phyloP scores from a whole-genome alignment of 2,888 invertebrate genomes.

The Heliothis peltigera region DNA sequence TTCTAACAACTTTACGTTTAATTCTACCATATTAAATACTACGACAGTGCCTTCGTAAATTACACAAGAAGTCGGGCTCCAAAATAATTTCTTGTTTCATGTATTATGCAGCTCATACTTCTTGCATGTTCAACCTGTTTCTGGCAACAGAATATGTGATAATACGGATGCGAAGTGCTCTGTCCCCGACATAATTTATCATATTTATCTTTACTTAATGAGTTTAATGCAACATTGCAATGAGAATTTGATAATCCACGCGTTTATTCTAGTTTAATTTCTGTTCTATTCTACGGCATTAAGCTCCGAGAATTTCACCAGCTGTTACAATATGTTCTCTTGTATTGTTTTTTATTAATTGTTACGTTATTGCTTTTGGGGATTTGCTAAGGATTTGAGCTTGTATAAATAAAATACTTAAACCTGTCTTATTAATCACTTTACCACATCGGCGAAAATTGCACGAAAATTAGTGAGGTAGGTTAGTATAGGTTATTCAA shows the following conservation, averaged over 20 bases:
- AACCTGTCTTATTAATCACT: too few relatives aligned
- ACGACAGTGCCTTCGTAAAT: too few relatives aligned
- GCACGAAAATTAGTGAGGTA: too few relatives aligned
- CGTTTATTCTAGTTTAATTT: neutral
- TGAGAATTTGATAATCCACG: neutral
- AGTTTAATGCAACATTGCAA: constrained; percentile 6
- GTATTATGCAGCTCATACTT: constrained; percentile 30
- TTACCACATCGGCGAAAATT: too few relatives aligned
- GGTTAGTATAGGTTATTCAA: too few relatives aligned
- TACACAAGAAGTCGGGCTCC: neutral
- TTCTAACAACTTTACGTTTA: too few relatives aligned
- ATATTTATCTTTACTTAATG: neutral
- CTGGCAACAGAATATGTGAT: constrained; percentile 7
- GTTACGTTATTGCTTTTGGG: too few relatives aligned
- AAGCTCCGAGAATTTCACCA: neutral
- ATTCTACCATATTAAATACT: too few relatives aligned
- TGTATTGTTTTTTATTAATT: too few relatives aligned
- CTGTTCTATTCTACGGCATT: neutral
- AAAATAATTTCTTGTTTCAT: neutral
- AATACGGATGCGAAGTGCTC: constrained; percentile 3
- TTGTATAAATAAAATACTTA: too few relatives aligned
- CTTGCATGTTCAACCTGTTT: constrained; percentile 30
- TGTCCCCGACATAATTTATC: constrained; percentile 8
- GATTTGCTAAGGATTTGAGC: too few relatives aligned
- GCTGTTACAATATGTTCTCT: too few relatives aligned